These are phyloP conservation scores for Sebastes glaucus DNA, from an alignment of 2,797 vertebrate species.

Conservation along the genomic window DNA sequence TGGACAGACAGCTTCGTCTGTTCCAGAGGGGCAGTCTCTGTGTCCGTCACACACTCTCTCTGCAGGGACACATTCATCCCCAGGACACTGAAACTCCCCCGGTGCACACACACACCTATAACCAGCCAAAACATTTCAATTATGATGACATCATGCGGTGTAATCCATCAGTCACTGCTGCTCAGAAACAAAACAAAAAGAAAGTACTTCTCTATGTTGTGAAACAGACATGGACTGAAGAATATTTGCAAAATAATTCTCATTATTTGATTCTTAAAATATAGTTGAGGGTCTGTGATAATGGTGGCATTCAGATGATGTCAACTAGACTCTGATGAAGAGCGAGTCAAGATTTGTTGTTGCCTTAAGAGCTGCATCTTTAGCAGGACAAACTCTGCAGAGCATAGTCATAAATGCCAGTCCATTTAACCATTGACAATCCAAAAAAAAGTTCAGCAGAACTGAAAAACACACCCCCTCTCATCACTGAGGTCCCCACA, in stretches of 20 bases:
- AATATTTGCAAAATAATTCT: not conserved
- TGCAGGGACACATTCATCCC: constrained; percentile 77
- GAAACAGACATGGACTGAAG: not conserved
- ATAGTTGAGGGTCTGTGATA: not conserved
- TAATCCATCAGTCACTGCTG: not conserved
- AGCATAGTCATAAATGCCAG: not conserved
- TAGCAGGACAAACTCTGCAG: not conserved
- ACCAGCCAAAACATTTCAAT: not conserved
- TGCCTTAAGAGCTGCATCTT: not conserved
- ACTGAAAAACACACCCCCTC: constrained; percentile 69
- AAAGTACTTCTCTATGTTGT: not conserved
- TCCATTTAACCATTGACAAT: not conserved
- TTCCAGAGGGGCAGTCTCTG: constrained; percentile 83
- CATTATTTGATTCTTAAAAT: not conserved
- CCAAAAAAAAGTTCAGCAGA: not conserved
- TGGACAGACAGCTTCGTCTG: constrained; percentile 87
- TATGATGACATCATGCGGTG: not conserved
- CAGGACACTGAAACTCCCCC: constrained; percentile 85
- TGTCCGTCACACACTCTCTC: constrained; percentile 84
- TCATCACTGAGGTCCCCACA: constrained; percentile 93
- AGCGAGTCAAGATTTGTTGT: not conserved
- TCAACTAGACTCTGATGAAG: not conserved
- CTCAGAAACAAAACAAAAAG: not conserved
- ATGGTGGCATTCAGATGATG: not conserved
- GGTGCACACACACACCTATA: constrained; percentile 82